These are phyloP conservation scores for Eledona agricola DNA, from an alignment of 2,888 invertebrate genomes.

Conservation along the genomic window DNA sequence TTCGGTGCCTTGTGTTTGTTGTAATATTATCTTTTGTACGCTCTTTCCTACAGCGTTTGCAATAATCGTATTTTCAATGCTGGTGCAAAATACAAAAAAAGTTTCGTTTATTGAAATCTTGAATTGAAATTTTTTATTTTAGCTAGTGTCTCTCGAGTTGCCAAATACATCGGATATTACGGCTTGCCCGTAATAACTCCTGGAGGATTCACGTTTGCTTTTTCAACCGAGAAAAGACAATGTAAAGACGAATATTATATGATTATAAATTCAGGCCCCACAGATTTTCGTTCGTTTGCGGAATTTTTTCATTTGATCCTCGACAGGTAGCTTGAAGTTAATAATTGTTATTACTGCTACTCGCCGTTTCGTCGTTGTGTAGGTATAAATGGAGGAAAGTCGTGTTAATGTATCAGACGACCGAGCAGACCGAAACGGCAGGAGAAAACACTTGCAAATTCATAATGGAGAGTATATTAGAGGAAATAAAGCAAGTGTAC, in stretches of 20 bases:
- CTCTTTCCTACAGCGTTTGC: no score
- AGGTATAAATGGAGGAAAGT: constrained; percentile 79
- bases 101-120: no score
- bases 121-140: no score
- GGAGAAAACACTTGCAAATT: constrained; percentile 80
- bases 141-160: constrained; percentile 83
- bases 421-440: constrained; percentile 72
- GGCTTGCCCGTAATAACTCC: constrained; percentile 81
- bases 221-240: constrained; percentile 73
- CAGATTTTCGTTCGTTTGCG: constrained; percentile 77
- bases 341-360: constrained; percentile 1
- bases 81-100: no score
- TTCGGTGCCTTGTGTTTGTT: no score
- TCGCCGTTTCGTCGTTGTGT: constrained; percentile 35
- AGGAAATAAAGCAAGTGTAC: constrained; percentile 63
- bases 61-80: no score
- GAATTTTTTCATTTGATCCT: constrained; percentile 76
- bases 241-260: constrained; percentile 82
- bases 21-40: no score
- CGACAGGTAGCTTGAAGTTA: constrained; percentile 72
- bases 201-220: constrained; percentile 83
- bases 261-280: constrained; percentile 76
- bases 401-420: constrained; percentile 78
- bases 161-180: constrained; percentile 78
- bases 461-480: constrained; percentile 77